These are phyloP conservation scores for Drosophila acutilabella DNA, from an alignment of 2,888 invertebrate species.

Conservation along the genomic window DNA sequence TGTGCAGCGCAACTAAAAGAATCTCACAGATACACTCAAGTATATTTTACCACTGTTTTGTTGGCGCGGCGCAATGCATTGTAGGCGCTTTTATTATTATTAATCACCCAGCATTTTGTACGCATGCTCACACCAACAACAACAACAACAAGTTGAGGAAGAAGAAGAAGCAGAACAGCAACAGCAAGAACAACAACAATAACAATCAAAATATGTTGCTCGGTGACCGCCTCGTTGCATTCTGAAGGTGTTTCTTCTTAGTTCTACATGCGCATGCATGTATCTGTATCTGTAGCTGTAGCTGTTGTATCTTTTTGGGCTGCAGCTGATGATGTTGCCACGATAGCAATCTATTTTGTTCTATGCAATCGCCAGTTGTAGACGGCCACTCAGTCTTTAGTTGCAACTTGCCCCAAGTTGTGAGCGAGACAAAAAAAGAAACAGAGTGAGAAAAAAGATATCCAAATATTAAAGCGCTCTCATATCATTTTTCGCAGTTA, in stretches of 20 bases:
- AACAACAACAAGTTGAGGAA: slow-evolving; percentile 19
- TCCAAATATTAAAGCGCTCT: slow-evolving; percentile 32
- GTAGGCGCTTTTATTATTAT: slow-evolving; percentile 78
- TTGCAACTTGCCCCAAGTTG: slow-evolving; percentile 30
- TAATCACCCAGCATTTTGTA: slow-evolving; percentile 80
- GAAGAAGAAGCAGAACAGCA: slow-evolving; percentile 3
- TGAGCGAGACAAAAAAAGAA: slow-evolving; percentile 14
- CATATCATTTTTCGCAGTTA: slow-evolving; percentile 68
- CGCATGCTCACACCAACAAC: slow-evolving; percentile 67
- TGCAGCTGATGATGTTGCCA: slow-evolving; percentile 79
- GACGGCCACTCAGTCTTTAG: slow-evolving; percentile 42
- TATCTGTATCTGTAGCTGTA: slow-evolving; percentile 32
- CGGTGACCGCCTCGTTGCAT: slow-evolving; percentile 78
- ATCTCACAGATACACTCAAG: slow-evolving; percentile 6
- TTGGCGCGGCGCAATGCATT: slow-evolving; percentile 39
- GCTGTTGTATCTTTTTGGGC: slow-evolving; percentile 52
- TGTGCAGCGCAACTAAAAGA: neutral
- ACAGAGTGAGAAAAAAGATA: slow-evolving; percentile 7
- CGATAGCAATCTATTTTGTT: slow-evolving; percentile 81
- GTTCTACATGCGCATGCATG: slow-evolving; percentile 26
- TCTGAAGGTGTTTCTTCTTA: slow-evolving; percentile 73
- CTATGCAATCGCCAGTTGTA: slow-evolving; percentile 67
- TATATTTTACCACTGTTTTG: slow-evolving; percentile 52
- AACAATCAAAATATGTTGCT: slow-evolving; percentile 66
- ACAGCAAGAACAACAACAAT: slow-evolving; percentile 50